Conservation (phyloP, 2,113 vertebrate species). For the Calypte anna region DNA sequence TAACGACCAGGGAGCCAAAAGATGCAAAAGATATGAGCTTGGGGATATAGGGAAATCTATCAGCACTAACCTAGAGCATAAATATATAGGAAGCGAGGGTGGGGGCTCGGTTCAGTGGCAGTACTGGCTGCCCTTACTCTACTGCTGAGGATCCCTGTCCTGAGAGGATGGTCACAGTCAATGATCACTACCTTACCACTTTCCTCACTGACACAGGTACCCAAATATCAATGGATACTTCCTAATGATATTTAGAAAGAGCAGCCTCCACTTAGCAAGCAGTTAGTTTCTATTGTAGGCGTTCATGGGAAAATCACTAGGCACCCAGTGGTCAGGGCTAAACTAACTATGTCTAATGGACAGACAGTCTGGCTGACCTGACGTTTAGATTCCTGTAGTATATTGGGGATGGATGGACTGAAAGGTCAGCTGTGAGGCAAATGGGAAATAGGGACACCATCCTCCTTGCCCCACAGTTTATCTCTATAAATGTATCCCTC, state of each 20-base stretch:
- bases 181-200: neutral
- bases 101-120: neutral
- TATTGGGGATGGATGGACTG: neutral
- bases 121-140: neutral
- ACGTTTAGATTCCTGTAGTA: neutral
- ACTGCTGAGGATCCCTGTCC: neutral
- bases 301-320: neutral
- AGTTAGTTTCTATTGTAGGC: neutral
- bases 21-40: neutral
- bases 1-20: neutral
- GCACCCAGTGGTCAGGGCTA: neutral
- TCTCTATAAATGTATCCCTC: neutral
- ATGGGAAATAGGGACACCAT: neutral
- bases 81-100: neutral
- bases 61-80: neutral
- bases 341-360: neutral
- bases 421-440: neutral
- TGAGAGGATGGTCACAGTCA: neutral
- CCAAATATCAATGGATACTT: fast-evolving
- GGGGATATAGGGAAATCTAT: neutral
- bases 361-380: neutral
- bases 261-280: neutral
- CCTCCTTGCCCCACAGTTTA: neutral
- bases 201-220: neutral
- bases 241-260: neutral